Percentiles rank a stretch among this genome's conserved stretches.
These are phyloP conservation scores for Lysandra bellargus DNA, from an alignment of 2,888 invertebrate genomes.

Conservation along the genomic window DNA sequence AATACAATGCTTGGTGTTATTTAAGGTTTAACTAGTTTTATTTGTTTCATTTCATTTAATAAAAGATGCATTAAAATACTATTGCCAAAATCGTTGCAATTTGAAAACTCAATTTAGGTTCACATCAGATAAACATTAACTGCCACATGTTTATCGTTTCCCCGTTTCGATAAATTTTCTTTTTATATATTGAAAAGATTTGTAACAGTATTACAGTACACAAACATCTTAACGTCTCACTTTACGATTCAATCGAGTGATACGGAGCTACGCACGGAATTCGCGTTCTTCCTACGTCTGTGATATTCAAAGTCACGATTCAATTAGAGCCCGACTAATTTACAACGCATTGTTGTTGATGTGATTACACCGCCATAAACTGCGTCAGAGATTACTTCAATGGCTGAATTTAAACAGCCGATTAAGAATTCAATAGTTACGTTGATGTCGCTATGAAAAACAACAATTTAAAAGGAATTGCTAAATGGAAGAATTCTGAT, in stretches of 20 bases:
- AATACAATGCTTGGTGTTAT: not conserved
- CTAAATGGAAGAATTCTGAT: not conserved
- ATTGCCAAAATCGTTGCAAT: not conserved
- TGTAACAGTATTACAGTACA: constrained; percentile 14
- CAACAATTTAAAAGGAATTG: not conserved
- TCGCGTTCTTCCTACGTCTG: constrained; percentile 28
- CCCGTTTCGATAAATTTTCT: constrained; percentile 13
- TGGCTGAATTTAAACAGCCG: not conserved
- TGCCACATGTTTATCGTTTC: constrained; percentile 22
- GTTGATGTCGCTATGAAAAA: not conserved
- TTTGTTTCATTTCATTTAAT: not conserved
- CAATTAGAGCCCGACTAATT: constrained; percentile 26
- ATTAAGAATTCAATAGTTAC: not conserved
- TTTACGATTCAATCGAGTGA: constrained; percentile 42
- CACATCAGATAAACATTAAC: constrained; percentile 13
- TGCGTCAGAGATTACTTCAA: constrained; percentile 15
- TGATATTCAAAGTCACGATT: constrained; percentile 31
- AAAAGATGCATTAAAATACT: not conserved
- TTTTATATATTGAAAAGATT: constrained; percentile 25
- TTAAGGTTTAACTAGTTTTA: not conserved
- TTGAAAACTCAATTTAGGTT: not conserved
- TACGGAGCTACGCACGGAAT: constrained; percentile 51
- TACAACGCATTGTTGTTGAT: constrained; percentile 26
- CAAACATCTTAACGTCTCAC: constrained; percentile 27
- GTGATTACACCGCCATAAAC: constrained; percentile 15